Conservation (phyloP, 2,888 invertebrate genomes). For the Boloria euphrosyne region DNA sequence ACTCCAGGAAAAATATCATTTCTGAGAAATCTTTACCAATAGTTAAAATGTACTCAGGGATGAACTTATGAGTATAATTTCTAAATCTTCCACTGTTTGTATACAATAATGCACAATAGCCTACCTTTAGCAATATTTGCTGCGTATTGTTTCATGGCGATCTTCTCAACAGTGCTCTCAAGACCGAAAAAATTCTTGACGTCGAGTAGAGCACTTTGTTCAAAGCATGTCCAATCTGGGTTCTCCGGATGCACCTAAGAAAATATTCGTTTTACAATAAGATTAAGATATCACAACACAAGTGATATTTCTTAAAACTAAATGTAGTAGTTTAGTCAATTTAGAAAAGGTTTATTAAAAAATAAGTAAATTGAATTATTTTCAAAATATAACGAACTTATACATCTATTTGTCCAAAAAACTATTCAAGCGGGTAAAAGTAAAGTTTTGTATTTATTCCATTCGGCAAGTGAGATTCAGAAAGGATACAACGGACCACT, state of each 20-base stretch:
- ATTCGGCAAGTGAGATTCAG: constrained; percentile 8
- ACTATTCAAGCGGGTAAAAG: not conserved
- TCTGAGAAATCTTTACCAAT: too few relatives aligned
- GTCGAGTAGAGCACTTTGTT: constrained; percentile 94
- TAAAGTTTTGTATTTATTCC: not conserved
- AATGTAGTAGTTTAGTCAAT: too few relatives aligned
- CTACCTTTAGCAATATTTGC: constrained; percentile 89
- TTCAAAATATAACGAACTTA: not conserved
- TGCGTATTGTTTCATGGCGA: constrained; percentile 97
- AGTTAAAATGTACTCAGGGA: too few relatives aligned
- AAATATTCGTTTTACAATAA: not conserved
- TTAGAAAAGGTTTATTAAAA: not conserved
- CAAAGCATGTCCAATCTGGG: constrained; percentile 97
- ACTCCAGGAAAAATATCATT: too few relatives aligned
- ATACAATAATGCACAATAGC: not conserved
- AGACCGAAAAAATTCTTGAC: constrained; percentile 97
- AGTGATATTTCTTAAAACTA: not conserved
- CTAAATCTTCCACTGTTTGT: too few relatives aligned
- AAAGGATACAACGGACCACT: constrained; percentile 11
- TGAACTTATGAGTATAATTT: too few relatives aligned
- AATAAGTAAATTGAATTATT: not conserved
- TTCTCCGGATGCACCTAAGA: constrained; percentile 95
- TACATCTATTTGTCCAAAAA: not conserved
- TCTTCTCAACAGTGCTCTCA: constrained; percentile 96
- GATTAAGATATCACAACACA: not conserved